Evolutionary conservation across 1,140 invertebrate species (phyloP), one percentile per base, ranked within the genome.

Genomic region (Mercenaria mercenaria): DNA sequence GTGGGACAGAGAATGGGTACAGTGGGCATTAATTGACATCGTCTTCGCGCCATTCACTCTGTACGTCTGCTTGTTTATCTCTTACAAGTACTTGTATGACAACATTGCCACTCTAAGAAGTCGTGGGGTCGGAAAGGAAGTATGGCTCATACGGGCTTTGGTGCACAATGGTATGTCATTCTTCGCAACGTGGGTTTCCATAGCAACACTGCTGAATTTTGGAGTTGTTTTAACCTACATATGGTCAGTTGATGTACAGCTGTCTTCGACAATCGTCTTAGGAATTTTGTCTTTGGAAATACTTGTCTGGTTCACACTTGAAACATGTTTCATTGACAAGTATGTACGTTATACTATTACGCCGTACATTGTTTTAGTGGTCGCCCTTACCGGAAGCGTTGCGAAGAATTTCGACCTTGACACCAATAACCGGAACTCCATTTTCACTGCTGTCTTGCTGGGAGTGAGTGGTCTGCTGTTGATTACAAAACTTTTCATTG

Each of bases 121-220:
- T 34, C 69, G 88, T 1, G 84, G 81, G 23, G 64, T 85, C 0
- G 82, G 50, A 1, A 39, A 74, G 1, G 93, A 94, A 15, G 91
- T 94, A 37, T 95, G 95, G 95, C 61, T 95, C 29, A 91, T 93
- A 20, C 79, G 34, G 74, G 84, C 92, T n/a, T 74, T 96, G n/a
- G 91, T 95, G 8, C 94, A 95, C 13, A 96, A 96, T 85, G 95
- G 94, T 23, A 79, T 95, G 13, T 93, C 29, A 13, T 92, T 95
- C 52, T 95, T 95, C 72, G 94, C 93, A 4, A 92, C 94, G 0
- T 95, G 95, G 95, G 90, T 91, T 11, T 93, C 92, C 34, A 91
- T 95, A 8, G 95, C 95, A 13, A 91, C 95, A 8, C 84, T 95
- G n/a, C 89, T 95, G 29, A 95, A 95, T 88, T 26, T 93, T 6